These are phyloP conservation scores for Diogma glabrata DNA, from an alignment of 2,888 invertebrate species.

Conservation along the genomic window DNA sequence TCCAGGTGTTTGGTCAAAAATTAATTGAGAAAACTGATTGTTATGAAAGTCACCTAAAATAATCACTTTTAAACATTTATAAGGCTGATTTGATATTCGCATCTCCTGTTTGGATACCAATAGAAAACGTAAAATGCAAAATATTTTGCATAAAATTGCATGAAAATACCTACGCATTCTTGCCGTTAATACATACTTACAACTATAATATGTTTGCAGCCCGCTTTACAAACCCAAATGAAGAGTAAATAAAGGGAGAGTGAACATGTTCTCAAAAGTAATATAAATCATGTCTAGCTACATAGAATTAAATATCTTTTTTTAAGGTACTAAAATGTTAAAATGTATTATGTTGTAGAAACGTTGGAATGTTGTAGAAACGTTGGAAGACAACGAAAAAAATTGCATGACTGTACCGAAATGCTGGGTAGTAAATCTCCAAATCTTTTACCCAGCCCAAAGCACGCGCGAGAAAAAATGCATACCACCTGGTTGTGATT, in stretches of 20 bases:
- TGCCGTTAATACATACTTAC: background rate
- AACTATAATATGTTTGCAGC: constrained; percentile 1
- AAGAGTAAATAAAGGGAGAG: too few relatives aligned
- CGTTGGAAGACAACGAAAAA: background rate
- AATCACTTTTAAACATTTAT: background rate
- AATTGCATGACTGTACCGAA: background rate
- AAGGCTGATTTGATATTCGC: background rate
- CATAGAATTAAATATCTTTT: too few relatives aligned
- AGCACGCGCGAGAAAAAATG: constrained; percentile 2
- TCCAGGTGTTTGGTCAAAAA: background rate
- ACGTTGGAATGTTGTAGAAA: too few relatives aligned
- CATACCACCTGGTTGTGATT: background rate
- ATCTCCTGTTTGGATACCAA: background rate
- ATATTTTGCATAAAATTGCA: background rate
- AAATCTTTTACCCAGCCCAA: background rate
- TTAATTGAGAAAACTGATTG: background rate
- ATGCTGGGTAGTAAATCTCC: background rate
- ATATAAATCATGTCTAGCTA: too few relatives aligned
- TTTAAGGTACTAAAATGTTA: background rate
- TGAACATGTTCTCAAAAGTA: too few relatives aligned
- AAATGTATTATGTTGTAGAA: background rate
- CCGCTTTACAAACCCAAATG: too few relatives aligned
- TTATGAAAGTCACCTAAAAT: background rate
- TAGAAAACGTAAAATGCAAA: background rate
- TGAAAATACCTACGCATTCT: background rate